phyloP scores from a whole-genome alignment of 2,113 vertebrate species.

The Pteruthius melanotis region DNA sequence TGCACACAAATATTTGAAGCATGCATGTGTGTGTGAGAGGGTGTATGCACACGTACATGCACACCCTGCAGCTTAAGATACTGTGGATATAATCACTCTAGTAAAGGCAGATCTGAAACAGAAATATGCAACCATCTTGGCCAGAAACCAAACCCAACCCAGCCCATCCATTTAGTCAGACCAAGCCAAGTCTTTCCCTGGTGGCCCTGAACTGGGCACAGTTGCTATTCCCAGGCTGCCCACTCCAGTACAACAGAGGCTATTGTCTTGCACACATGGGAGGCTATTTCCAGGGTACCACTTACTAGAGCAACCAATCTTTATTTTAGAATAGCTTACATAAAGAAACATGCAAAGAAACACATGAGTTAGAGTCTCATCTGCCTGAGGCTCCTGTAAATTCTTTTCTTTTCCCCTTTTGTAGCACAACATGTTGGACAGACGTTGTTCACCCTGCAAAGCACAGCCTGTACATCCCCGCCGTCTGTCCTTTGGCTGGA shows the following conservation, averaged over 20 bases:
- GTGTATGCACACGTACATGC: accelerated
- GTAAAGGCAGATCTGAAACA: background rate
- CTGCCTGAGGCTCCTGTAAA: conserved; percentile 47
- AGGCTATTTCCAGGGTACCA: background rate
- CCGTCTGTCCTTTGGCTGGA: background rate
- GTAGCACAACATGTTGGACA: background rate
- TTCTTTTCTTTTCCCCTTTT: background rate
- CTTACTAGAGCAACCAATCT: background rate
- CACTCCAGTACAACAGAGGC: background rate
- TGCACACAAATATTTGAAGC: background rate
- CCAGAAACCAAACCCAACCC: background rate
- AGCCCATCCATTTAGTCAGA: background rate
- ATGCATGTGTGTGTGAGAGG: accelerated
- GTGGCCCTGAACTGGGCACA: background rate
- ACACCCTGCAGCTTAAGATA: background rate
- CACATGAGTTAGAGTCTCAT: conserved; percentile 30
- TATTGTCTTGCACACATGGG: accelerated
- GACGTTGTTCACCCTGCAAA: background rate
- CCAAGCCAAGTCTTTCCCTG: background rate
- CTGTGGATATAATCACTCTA: background rate
- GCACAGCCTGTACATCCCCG: background rate
- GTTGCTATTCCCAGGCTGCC: background rate
- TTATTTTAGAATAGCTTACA: conserved; percentile 39
- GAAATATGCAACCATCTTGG: background rate
- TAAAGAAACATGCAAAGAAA: conserved; percentile 59